phyloP scores from a whole-genome alignment of 2,113 vertebrate species.

The Scatophagus argus region DNA sequence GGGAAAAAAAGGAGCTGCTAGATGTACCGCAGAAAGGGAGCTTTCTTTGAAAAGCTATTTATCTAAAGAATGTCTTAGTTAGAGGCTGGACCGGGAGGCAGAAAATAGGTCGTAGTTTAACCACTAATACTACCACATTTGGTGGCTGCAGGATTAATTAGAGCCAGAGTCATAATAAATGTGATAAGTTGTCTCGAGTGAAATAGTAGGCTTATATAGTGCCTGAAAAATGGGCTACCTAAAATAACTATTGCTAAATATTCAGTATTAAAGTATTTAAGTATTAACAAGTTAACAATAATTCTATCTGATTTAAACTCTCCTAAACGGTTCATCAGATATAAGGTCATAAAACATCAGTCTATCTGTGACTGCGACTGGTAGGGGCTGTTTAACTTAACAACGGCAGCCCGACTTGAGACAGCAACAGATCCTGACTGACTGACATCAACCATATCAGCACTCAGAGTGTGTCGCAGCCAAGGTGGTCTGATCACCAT shows the following conservation, averaged over 20 bases:
- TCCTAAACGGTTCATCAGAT: not conserved
- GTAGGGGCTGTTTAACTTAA: conserved; percentile 11
- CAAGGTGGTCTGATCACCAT: conserved; percentile 72
- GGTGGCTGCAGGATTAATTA: conserved; percentile 75
- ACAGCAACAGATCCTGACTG: conserved; percentile 41
- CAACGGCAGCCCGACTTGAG: not conserved
- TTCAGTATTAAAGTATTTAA: conserved; percentile 23
- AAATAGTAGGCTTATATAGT: conserved; percentile 44
- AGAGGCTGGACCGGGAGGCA: conserved; percentile 63
- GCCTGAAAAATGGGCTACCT: conserved; percentile 18
- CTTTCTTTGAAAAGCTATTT: conserved; percentile 73
- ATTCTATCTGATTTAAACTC: not conserved
- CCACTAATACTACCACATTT: conserved; percentile 66
- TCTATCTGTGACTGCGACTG: not conserved
- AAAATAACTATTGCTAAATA: conserved; percentile 54
- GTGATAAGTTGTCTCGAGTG: conserved; percentile 56
- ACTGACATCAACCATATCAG: conserved; percentile 66
- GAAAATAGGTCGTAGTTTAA: conserved; percentile 76
- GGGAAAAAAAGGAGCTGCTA: conserved; percentile 53
- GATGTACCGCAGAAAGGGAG: conserved; percentile 68
- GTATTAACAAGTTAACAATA: not conserved
- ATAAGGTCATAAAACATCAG: not conserved
- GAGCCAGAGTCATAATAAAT: conserved; percentile 71
- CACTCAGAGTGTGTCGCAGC: conserved; percentile 40
- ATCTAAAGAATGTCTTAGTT: conserved; percentile 72